Evolutionary conservation across 2,797 vertebrate species (phyloP).

Genomic region (Coregonus suidteri): DNA sequence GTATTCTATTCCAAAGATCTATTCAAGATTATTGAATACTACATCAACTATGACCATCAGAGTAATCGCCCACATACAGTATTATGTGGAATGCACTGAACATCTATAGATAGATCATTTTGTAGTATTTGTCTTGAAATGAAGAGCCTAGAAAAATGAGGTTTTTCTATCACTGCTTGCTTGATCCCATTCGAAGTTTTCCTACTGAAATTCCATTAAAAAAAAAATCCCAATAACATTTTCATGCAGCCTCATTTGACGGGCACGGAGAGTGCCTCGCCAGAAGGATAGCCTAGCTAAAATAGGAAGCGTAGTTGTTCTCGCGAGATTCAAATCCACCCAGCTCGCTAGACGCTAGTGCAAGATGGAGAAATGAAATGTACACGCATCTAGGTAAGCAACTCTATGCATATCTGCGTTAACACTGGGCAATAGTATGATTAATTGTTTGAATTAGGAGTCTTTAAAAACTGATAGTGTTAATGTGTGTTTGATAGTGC

Average conservation of each 20-base stretch:
- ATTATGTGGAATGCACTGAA: neutral
- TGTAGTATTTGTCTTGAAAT: neutral
- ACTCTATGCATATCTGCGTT: conserved; percentile 44
- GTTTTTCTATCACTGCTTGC: neutral
- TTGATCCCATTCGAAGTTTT: neutral
- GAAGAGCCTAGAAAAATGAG: neutral
- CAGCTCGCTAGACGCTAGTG: conserved; percentile 73
- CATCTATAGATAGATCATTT: neutral
- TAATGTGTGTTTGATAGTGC: neutral
- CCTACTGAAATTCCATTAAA: neutral
- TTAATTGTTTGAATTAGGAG: neutral
- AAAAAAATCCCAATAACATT: neutral
- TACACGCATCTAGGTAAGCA: conserved; percentile 80
- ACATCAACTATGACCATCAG: neutral
- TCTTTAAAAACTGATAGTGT: neutral
- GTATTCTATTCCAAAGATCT: neutral
- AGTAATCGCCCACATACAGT: neutral
- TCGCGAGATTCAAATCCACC: conserved; percentile 75
- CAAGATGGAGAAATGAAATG: conserved; percentile 84
- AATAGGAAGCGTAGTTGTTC: conserved; percentile 48
- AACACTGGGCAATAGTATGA: conserved; percentile 15
- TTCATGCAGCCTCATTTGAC: neutral
- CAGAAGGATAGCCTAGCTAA: neutral
- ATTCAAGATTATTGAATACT: neutral
- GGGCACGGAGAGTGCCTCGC: conserved; percentile 53